Evolutionary conservation across 2,888 invertebrate species (phyloP).

Genomic region (Ophion ventricosus): DNA sequence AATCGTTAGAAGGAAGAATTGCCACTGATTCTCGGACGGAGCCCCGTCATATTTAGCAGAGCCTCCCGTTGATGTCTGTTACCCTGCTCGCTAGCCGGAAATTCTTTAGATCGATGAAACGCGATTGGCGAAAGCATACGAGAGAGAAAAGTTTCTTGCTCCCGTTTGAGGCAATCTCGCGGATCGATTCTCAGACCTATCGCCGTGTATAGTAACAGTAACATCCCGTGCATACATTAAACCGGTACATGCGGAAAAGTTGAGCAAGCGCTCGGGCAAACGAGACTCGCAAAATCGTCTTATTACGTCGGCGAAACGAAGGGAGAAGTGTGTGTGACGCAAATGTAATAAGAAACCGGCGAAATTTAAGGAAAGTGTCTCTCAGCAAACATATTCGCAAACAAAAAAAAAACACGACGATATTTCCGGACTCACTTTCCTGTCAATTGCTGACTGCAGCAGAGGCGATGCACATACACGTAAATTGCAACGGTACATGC

Average conservation of each 20-base stretch:
- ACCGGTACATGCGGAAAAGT: background rate
- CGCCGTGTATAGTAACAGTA: conserved; percentile 19
- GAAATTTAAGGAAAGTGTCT: conserved; percentile 37
- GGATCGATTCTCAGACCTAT: conserved; percentile 55
- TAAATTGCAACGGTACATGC: conserved; percentile 30
- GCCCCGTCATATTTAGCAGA: no score
- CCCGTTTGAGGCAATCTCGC: conserved; percentile 63
- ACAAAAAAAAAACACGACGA: background rate
- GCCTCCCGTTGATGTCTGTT: no score
- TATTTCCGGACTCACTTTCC: conserved; percentile 21
- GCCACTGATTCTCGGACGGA: no score
- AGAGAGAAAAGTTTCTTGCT: conserved; percentile 63
- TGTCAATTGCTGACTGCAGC: conserved; percentile 26
- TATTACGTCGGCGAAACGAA: conserved; percentile 9
- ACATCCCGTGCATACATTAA: conserved; percentile 17
- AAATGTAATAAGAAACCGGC: background rate
- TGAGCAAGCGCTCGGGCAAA: conserved; percentile 8
- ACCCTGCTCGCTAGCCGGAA: conserved; percentile 23
- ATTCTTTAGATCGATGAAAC: conserved; percentile 77
- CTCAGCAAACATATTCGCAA: conserved; percentile 23
- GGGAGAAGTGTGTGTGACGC: background rate
- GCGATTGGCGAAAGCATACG: conserved; percentile 63
- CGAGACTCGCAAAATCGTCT: conserved; percentile 17
- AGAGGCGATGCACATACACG: background rate
- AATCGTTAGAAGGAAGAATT: no score